phyloP scores from a whole-genome alignment of 2,888 invertebrate genomes.

The Eremobia ochroleuca region DNA sequence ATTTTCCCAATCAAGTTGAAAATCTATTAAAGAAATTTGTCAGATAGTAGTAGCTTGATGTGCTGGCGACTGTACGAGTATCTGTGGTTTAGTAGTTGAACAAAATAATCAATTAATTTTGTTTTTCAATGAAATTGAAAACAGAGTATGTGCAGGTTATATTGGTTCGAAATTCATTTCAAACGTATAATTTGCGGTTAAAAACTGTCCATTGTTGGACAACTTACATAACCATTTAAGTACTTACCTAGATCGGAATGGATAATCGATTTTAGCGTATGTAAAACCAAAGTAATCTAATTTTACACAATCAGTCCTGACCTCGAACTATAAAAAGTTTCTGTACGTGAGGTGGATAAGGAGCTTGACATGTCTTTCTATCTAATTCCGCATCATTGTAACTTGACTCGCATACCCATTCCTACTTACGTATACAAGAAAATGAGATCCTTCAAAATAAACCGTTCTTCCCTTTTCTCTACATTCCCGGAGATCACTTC shows the following conservation, averaged over 20 bases:
- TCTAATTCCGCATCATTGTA: background rate
- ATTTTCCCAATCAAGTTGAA: no score
- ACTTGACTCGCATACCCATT: background rate
- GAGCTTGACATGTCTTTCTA: background rate
- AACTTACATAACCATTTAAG: background rate
- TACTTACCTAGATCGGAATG: background rate
- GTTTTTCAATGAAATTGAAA: background rate
- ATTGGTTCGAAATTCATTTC: constrained; percentile 8
- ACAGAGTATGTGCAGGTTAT: no score
- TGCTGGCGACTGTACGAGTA: no score
- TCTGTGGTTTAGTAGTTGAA: background rate
- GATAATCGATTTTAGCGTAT: background rate
- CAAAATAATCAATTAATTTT: background rate
- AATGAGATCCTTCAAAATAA: constrained; percentile 2
- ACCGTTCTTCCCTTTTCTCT: background rate
- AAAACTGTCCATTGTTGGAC: background rate
- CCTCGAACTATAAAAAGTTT: background rate
- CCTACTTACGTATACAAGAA: background rate
- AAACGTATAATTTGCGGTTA: background rate
- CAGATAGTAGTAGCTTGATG: no score
- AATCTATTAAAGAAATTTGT: no score
- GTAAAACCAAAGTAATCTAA: background rate
- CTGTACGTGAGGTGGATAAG: background rate
- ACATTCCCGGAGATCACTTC: constrained; percentile 16
- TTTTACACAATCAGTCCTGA: background rate